Conservation (phyloP, 2,113 vertebrate species). For the Raja brachyura region DNA sequence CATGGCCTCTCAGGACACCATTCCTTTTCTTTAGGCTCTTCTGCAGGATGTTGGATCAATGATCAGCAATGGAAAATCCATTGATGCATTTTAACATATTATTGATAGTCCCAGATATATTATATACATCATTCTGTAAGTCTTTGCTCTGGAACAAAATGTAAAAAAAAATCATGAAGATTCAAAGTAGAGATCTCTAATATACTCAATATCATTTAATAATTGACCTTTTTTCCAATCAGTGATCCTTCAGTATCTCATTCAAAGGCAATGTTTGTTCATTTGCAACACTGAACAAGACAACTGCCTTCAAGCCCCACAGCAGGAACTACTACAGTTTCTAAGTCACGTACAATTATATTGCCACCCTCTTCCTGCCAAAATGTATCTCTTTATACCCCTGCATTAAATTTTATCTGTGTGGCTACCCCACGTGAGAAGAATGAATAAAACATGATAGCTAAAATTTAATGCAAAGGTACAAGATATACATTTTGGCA, state of each 20-base stretch:
- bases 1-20: constrained; percentile 11
- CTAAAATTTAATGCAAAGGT: too few species aligned
- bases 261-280: neutral
- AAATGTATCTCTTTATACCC: too few species aligned
- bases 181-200: neutral
- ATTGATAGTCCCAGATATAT: neutral
- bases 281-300: neutral
- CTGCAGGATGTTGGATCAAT: neutral
- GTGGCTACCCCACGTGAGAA: too few species aligned
- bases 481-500: too few species aligned
- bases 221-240: neutral
- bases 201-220: neutral
- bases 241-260: neutral
- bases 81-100: too few species aligned
- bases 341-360: neutral
- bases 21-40: neutral
- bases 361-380: too few species aligned
- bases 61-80: neutral
- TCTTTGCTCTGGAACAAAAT: constrained; percentile 5
- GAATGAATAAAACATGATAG: too few species aligned
- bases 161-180: neutral
- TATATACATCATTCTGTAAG: neutral
- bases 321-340: neutral
- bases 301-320: neutral
- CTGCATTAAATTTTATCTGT: too few species aligned